These are phyloP conservation scores for Bombylius discolor DNA, from an alignment of 2,888 invertebrate genomes.

Conservation along the genomic window DNA sequence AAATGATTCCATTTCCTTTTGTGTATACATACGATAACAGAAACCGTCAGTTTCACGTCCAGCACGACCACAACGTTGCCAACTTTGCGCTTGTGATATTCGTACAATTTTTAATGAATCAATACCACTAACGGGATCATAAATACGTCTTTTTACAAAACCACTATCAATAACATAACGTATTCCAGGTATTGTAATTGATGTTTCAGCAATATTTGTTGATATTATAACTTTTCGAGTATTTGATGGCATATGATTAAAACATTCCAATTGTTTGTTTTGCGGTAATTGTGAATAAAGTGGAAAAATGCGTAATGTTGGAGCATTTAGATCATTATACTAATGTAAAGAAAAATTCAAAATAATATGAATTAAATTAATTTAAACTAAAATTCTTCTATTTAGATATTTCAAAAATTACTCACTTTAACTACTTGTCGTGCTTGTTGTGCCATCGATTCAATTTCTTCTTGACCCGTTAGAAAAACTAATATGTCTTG, in stretches of 20 bases:
- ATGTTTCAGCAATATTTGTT: constrained; percentile 97
- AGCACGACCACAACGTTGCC: constrained; percentile 86
- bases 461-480: constrained; percentile 95
- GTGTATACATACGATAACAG: constrained; percentile 80
- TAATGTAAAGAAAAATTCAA: constrained; percentile 25
- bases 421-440: constrained; percentile 54
- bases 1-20: constrained; percentile 59
- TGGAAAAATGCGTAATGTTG: constrained; percentile 64
- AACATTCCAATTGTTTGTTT: constrained; percentile 75
- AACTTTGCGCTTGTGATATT: constrained; percentile 83
- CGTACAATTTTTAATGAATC: constrained; percentile 69
- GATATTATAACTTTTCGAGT: constrained; percentile 84
- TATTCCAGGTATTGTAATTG: constrained; percentile 87
- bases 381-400: background rate
- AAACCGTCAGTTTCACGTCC: constrained; percentile 74
- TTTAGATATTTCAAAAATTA: background rate
- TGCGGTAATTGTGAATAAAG: constrained; percentile 85
- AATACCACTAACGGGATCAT: constrained; percentile 67
- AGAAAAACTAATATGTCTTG: constrained; percentile 86
- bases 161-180: constrained; percentile 86
- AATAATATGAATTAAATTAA: background rate
- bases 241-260: constrained; percentile 56
- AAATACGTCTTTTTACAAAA: constrained; percentile 78
- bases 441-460: constrained; percentile 64
- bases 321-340: constrained; percentile 46